Percentiles rank a stretch among this genome's conserved stretches.
phyloP scores from a whole-genome alignment of 2,888 invertebrate genomes.

The Fissipunctia ypsillon region DNA sequence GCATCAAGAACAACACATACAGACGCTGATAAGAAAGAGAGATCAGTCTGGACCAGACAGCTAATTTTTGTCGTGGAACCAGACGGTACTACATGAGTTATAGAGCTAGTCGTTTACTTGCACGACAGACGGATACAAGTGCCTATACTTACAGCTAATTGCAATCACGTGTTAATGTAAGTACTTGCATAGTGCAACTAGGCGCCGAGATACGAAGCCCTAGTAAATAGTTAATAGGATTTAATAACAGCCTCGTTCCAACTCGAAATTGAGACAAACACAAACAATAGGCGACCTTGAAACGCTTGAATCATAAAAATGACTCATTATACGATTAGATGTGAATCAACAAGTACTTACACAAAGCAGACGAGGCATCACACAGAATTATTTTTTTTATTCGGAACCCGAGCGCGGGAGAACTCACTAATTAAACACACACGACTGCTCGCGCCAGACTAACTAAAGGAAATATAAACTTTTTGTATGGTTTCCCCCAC shows the following conservation, averaged over 20 bases:
- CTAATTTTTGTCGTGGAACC: background rate
- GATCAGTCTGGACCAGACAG: background rate
- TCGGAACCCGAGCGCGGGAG: constrained; percentile 36
- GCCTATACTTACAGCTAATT: constrained; percentile 1
- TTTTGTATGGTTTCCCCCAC: constrained; percentile 43
- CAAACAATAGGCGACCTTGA: constrained; percentile 56
- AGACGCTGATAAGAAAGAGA: constrained; percentile 7
- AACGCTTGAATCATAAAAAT: constrained; percentile 50
- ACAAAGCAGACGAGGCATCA: constrained; percentile 57
- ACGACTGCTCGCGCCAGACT: constrained; percentile 37
- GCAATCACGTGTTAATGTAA: constrained; percentile 17
- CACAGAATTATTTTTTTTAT: constrained; percentile 24
- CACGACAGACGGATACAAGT: background rate
- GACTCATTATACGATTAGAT: constrained; percentile 51
- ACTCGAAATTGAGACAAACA: constrained; percentile 59
- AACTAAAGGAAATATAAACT: constrained; percentile 25
- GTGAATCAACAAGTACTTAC: constrained; percentile 59
- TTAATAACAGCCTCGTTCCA: constrained; percentile 47
- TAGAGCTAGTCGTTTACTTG: background rate
- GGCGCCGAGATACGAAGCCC: constrained; percentile 55
- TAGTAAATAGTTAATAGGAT: constrained; percentile 61
- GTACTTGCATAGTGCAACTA: constrained; percentile 17
- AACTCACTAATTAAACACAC: constrained; percentile 39
- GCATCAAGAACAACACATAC: background rate
- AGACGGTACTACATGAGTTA: background rate